Base-by-base conservation (phyloP, 2,113 vertebrate species). In the Ondatra zibethicus region DNA sequence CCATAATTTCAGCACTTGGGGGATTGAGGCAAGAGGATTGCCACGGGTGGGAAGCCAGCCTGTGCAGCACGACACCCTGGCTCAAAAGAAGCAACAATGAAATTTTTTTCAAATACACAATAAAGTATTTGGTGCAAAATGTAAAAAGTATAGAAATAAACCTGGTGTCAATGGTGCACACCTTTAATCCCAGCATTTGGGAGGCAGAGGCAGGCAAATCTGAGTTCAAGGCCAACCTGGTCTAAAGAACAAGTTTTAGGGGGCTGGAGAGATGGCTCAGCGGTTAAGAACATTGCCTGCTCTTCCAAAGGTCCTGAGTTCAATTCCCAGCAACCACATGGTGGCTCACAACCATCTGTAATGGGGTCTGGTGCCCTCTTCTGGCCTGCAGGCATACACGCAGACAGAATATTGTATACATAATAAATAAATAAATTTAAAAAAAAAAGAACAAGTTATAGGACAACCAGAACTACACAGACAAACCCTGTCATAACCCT, bases 61-160 rank as follows among this genome's bases (percentile, higher is more conserved):
- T 45, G 27, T 1, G 45, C 65, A 70, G 33, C 17, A 39, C 27
- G 21, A 70, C 63, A 66, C 45, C 47, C 65, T 70, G 11, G 45
- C 45, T 87, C 65, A n/a, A 13, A 87, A 68, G 23, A 5, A 87
- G 25, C 55, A 63, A 33, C 42, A 65, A 47, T 33, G 39, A 89
- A 55, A 96, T 42, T 9, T 94, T 87, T 96, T 96, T 93, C 73
- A 95, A 66, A 61, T 68, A 80, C 33, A 23, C 42, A 61, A 25
- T 88, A 76, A 91, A 89, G 36, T 42, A 72, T 45, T 50, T 55
- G 27, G 23, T 90, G 25, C 36, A 92, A 50, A 58, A 45, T 65
- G 36, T 76, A 66, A 7, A 70, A 87, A 80, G 27, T 52, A 45
- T 36, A 91, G 73, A 55, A 31, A n/a, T 7, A 4, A 76, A 27